Base-by-base conservation (phyloP, 2,113 vertebrate species). In the Baryphthengus martii region DNA sequence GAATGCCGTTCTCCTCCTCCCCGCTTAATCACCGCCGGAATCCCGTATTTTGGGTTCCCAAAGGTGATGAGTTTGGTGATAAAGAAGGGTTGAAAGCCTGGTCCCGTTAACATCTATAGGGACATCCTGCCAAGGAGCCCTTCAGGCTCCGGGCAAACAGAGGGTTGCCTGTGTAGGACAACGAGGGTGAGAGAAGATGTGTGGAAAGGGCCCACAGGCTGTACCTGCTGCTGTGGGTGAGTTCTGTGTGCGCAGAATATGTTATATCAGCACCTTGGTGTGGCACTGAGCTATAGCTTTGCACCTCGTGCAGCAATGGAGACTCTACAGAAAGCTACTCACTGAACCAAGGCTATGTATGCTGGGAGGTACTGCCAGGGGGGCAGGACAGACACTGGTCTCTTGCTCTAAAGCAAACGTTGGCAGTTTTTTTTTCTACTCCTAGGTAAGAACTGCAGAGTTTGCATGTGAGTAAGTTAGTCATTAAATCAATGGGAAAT, bases 401-500 rank as follows among this genome's bases (percentile, higher is more conserved):
- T 39, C 37, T 18, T 14, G 8, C 42, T 53, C 5, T 29, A 19
- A 19, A 33, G 6, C 14, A 45, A 49, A 29, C 6, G 3, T 45
- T 84, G 50, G 3, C 0, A 9, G 16, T 3, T 31, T 35, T 29
- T 17, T 61, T 62, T 25, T 52, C 29, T 2, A 5, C 18, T 24
- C 47, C 58, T 62, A 3, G 49, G 39, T 86, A 62, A 83, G 88
- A 95, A 62, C 66, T 68, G 63, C 45, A 47, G 76, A 44, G 42
- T 29, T 76, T 93, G 79, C 67, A 66, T 80, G 87, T 91, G 94
- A 94, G 28, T 85, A 25, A 29, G 58, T 78, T 62, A 91, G 80
- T 92, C 20, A 63, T 94, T 95, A 96, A 96, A 88, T 88, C 95
- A 58, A 72, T 63, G 73, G 75, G 88, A 96, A 97, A 96, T 97